Percentiles rank a stretch among this genome's conserved stretches.
Evolutionary conservation across 2,797 vertebrate genomes (phyloP).

Genomic region (Hippocampus kuda): DNA sequence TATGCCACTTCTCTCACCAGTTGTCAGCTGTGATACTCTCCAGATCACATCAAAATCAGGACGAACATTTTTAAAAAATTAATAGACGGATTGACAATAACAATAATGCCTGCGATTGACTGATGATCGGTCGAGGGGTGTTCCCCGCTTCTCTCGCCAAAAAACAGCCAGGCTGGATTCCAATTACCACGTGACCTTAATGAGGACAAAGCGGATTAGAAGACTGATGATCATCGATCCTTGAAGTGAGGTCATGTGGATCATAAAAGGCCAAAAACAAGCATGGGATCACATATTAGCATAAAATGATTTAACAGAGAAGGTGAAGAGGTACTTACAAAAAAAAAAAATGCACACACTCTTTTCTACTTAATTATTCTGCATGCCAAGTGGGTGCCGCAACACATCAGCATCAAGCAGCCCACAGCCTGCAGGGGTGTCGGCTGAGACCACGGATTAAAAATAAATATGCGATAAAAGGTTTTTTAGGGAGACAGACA

Average conservation of each 20-base stretch:
- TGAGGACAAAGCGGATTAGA: background rate
- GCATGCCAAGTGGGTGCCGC: constrained; percentile 14
- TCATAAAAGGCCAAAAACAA: constrained; percentile 14
- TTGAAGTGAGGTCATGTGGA: constrained; percentile 25
- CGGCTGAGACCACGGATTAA: constrained; percentile 17
- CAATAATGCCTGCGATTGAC: no score
- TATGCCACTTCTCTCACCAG: no score
- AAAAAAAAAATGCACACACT: constrained; percentile 9
- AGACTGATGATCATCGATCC: background rate
- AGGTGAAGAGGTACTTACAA: constrained; percentile 1
- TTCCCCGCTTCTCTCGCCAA: background rate
- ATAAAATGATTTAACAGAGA: constrained; percentile 22
- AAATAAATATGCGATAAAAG: constrained; percentile 24
- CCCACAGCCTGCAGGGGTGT: constrained; percentile 11
- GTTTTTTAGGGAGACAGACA: constrained; percentile 11
- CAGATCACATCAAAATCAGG: no score
- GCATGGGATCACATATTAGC: constrained; percentile 15
- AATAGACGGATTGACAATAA: no score
- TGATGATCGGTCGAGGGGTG: no score
- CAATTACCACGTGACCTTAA: background rate
- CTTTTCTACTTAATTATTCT: constrained; percentile 4
- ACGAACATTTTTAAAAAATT: no score
- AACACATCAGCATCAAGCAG: constrained; percentile 12
- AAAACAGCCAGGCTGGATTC: background rate
- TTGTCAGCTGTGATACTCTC: no score